phyloP scores from a whole-genome alignment of 2,888 invertebrate species.

The Antitype chi region DNA sequence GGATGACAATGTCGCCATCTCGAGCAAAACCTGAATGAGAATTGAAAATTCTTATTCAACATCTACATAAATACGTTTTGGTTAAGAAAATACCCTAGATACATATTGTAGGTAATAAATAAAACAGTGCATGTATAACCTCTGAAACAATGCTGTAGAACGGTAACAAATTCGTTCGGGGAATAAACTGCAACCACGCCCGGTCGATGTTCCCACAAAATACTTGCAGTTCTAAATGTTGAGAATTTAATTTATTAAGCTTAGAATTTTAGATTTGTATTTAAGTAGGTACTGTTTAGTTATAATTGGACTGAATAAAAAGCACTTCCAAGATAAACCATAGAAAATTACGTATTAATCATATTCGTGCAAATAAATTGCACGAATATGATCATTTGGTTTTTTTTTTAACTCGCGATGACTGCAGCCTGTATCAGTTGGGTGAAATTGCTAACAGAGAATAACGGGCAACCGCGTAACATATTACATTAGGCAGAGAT shows the following conservation, averaged over 20 bases:
- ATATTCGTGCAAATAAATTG: neutral
- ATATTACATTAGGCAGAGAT: neutral
- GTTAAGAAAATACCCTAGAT: neutral
- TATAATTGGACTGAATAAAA: neutral
- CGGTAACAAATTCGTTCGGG: slow-evolving; percentile 58
- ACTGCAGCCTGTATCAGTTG: neutral
- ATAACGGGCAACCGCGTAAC: neutral
- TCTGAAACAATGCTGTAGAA: slow-evolving; percentile 51
- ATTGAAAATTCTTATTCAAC: neutral
- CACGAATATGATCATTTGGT: no score
- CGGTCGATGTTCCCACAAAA: slow-evolving; percentile 47
- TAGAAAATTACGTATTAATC: neutral
- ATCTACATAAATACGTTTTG: slow-evolving; percentile 4
- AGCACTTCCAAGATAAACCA: neutral
- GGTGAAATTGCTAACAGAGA: neutral
- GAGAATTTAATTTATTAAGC: slow-evolving; percentile 38
- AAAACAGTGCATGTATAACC: slow-evolving; percentile 40
- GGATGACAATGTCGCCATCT: no score
- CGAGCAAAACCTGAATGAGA: no score
- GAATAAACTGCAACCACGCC: slow-evolving; percentile 62
- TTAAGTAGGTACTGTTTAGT: neutral
- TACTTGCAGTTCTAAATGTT: slow-evolving; percentile 48
- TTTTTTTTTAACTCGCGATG: no score
- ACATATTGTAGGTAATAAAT: slow-evolving; percentile 46
- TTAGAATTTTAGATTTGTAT: slow-evolving; percentile 30